Evolutionary conservation across 2,888 invertebrate genomes (phyloP), one percentile per base, ranked within the genome.

Genomic region (Aricia artaxerxes): DNA sequence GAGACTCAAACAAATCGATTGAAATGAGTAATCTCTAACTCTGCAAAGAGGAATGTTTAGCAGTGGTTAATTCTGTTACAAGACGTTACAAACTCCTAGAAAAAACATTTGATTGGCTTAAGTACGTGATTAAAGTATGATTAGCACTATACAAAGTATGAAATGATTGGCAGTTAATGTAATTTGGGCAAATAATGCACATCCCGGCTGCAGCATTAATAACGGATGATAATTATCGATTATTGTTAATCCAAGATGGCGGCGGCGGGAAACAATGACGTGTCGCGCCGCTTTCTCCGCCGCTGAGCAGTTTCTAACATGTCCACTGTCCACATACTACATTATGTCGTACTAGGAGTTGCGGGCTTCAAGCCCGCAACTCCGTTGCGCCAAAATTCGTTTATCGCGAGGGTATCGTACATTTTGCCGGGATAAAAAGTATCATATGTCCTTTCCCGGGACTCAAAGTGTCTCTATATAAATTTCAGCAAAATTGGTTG

Each of bases 221-320:
- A 35, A 38, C 69, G 69, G 5, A 13, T 69, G 13, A 69, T 31
- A 3, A 31, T 24, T 64, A 64, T 31, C 31, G 57, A 64, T 69
- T 69, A 69, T 69, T 31, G 24, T 69, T 64, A 69, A 69, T 69
- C 69, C 69, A 69, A 69, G 35, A 69, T 69, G 69, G 35, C 69
- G 13, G 69, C 35, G 4, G 35, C 35, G 64, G 64, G 64, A 35
- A 69, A 69, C 35, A 69, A 69, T 64, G 35, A 69, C 69, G 69
- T 38, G 69, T 69, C 69, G 35, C 69, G 69, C 35, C 31, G 69
- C 69, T 69, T 38, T 69, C 69, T 38, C 69, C 64, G 0, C 31
- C 1, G 31, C 31, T 69, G 35, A 35, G 13, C 69, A 35, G 64
- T 69, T 69, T 69, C 69, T 38, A 38, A 69, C 69, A 35, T 38